A percentile compares a stretch with the other conserved stretches of the same genome.
phyloP scores from a whole-genome alignment of 2,888 invertebrate genomes.

The Nomada goodeniana region DNA sequence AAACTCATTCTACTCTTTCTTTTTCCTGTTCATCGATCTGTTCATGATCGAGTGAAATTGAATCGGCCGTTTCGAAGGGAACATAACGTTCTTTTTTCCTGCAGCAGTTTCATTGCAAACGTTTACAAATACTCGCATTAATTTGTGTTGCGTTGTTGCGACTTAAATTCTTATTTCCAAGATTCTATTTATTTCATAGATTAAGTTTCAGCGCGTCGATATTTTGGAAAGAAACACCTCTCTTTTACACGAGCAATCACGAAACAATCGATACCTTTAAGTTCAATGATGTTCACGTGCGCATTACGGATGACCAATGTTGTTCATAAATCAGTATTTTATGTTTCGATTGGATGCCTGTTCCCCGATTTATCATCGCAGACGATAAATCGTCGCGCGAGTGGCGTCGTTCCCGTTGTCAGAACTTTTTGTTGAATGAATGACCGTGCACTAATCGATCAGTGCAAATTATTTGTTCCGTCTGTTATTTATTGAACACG shows the following conservation, averaged over 20 bases:
- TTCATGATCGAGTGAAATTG: background rate
- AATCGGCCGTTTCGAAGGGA: background rate
- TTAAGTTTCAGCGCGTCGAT: background rate
- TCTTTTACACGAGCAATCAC: background rate
- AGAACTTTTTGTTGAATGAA: background rate
- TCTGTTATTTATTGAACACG: background rate
- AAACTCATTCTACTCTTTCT: too few relatives aligned
- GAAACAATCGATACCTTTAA: background rate
- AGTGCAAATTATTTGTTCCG: background rate
- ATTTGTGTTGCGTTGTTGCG: too few relatives aligned
- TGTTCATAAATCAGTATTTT: background rate
- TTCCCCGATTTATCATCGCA: background rate
- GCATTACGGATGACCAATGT: background rate
- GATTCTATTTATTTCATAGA: background rate
- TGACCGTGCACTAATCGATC: background rate
- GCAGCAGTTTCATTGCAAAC: background rate
- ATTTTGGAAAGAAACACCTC: background rate
- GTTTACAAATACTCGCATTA: background rate
- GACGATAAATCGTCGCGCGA: background rate
- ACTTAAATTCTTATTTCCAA: too few relatives aligned
- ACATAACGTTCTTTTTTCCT: background rate
- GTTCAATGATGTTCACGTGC: background rate
- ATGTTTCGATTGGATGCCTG: background rate
- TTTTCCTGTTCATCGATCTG: too few relatives aligned
- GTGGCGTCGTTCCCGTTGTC: background rate